Percentiles rank a stretch among this genome's conserved stretches.
These are phyloP conservation scores for Cetoscarus ocellatus DNA, from an alignment of 2,797 vertebrate genomes.

Conservation along the genomic window DNA sequence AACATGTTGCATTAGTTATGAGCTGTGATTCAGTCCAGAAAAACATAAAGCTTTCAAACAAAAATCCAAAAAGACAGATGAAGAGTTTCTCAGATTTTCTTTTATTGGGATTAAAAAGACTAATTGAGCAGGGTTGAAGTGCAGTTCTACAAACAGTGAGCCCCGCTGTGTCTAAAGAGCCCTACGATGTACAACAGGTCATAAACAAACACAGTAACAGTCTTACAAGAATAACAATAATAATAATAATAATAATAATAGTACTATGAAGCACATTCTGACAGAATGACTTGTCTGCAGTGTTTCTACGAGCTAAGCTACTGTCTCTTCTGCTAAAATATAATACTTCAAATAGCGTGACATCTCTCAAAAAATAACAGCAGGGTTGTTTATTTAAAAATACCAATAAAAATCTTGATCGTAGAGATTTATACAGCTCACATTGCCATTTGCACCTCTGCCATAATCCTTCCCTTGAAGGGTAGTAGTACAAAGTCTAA, in stretches of 20 bases:
- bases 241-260: constrained; percentile 20
- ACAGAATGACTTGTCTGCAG: constrained; percentile 80
- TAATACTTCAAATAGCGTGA: constrained; percentile 58
- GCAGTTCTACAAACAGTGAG: constrained; percentile 53
- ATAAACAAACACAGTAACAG: constrained; percentile 66
- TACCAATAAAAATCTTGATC: constrained; percentile 59
- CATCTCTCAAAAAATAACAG: constrained; percentile 58
- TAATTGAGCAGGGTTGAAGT: constrained; percentile 58
- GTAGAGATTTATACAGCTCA: constrained; percentile 63
- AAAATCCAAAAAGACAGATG: constrained; percentile 28
- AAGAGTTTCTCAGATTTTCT: constrained; percentile 70
- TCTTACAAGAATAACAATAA: constrained; percentile 29
- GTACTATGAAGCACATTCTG: constrained; percentile 77
- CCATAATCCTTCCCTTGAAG: constrained; percentile 27
- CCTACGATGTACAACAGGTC: constrained; percentile 60
- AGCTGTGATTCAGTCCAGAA: constrained; percentile 15
- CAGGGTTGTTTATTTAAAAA: constrained; percentile 62
- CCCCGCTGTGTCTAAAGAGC: constrained; percentile 51
- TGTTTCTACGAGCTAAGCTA: constrained; percentile 62
- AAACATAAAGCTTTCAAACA: neutral
- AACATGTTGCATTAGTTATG: neutral
- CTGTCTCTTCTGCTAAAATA: constrained; percentile 40
- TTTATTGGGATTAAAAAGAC: constrained; percentile 72
- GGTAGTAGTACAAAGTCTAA: constrained; percentile 31
- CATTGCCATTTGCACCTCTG: constrained; percentile 27